Conservation (phyloP, 2,888 invertebrate genomes). For the Watsonalla cultraria region DNA sequence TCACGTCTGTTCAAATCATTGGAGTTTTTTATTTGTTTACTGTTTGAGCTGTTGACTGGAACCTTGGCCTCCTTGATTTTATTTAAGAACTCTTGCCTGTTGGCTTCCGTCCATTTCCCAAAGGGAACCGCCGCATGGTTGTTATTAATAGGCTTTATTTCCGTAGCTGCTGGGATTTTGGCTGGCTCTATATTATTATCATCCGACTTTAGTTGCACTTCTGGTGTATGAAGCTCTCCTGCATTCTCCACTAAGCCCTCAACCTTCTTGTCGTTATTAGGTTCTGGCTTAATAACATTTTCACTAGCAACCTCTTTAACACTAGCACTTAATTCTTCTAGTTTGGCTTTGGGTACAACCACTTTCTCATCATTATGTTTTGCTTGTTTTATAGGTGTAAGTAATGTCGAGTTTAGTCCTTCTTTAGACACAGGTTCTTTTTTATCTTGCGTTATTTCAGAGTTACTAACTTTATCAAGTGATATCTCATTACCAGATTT, state of each 20-base stretch:
- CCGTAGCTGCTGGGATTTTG: constrained; percentile 14
- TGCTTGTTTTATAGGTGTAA: neutral
- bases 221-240: neutral
- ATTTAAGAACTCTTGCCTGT: constrained; percentile 65
- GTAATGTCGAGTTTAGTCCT: neutral
- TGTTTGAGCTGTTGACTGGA: constrained; percentile 43
- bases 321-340: neutral
- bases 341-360: neutral
- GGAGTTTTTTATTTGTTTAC: constrained; percentile 66
- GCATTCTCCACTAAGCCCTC: neutral
- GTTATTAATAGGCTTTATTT: constrained; percentile 42
- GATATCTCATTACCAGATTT: too few relatives aligned
- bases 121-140: constrained; percentile 64
- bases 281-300: neutral
- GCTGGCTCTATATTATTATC: constrained; percentile 13
- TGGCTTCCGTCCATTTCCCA: constrained; percentile 70
- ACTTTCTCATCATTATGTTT: neutral
- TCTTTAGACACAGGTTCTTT: too few relatives aligned
- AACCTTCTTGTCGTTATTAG: neutral
- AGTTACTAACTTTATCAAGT: too few relatives aligned
- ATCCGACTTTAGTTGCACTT: constrained; percentile 9
- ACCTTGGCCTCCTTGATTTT: constrained; percentile 63
- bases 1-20: constrained; percentile 70
- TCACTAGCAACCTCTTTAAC: neutral
- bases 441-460: too few relatives aligned